Base-by-base conservation (phyloP, 2,888 invertebrate species). In the Cotesia congregata region DNA sequence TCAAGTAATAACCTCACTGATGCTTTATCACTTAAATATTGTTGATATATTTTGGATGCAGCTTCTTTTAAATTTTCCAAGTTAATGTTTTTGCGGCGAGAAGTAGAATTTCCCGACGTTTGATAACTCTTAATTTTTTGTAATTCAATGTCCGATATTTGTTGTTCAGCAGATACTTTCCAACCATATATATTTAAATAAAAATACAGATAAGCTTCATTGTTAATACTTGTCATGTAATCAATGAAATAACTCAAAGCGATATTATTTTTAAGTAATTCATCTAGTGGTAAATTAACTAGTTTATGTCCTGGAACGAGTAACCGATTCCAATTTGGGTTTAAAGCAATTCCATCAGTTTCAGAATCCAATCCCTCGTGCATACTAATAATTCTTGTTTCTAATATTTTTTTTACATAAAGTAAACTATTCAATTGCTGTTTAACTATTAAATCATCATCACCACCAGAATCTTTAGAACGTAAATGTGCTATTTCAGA, bases 391-490 rank as follows among this genome's bases (percentile, higher is more conserved):
- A 93, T 90, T 72, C 92, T 89, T 5, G 92, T 92, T 84, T 96
- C 95, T 78, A 97, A 93, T 38, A 95, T 92, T 86, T 94, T 94
- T 76, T 93, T 92, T 41, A 97, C 93, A 89, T 95, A 97, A 81
- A 94, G 91, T 76, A 98, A 90, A 83, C 97, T 97, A 75, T 95
- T 95, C 67, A 98, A 89, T 87, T 97, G 96, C 85, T 96, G 96
- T 82, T 97, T 96, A 73, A 97, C 94, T 73, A 93, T 91, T 50
- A 94, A 89, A 87, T 96, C 96, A 90, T 96, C 95, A 83, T 96
- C 96, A 0, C 96, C 96, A 0, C 95, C 96, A 38, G 95, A 94
- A 90, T 97, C 97, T 86, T 94, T 93, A 5, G 97, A 96, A 86
- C 96, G 93, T 91, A 95, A 88, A 87, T 93, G 92, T 81, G 94